A percentile compares a stretch with the other conserved stretches of the same genome.
These are phyloP conservation scores for Cryptotermes secundus DNA, from an alignment of 1,140 invertebrate species.

Conservation along the genomic window DNA sequence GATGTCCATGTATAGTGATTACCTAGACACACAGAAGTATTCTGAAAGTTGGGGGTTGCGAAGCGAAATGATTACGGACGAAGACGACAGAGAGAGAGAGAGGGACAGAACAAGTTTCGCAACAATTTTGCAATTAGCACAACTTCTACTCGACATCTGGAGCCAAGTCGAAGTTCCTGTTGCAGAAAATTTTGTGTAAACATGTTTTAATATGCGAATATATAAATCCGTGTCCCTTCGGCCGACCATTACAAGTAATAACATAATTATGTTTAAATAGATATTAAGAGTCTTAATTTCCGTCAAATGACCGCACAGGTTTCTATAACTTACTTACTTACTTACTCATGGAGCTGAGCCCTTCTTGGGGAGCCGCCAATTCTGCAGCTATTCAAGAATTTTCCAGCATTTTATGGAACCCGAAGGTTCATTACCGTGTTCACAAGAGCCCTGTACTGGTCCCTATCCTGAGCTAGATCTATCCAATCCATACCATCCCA, in stretches of 20 bases:
- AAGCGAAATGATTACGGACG: not conserved
- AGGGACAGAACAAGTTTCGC: not conserved
- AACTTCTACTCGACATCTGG: not conserved
- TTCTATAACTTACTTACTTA: too few species aligned
- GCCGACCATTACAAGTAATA: too few species aligned
- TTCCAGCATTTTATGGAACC: too few species aligned
- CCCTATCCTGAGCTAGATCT: too few species aligned
- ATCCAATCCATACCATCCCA: too few species aligned
- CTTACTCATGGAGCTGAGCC: too few species aligned
- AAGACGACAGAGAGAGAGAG: not conserved
- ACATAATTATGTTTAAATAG: not conserved
- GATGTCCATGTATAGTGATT: not conserved
- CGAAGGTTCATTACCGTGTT: too few species aligned
- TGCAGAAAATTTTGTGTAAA: not conserved
- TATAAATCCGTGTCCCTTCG: too few species aligned
- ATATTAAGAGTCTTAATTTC: not conserved
- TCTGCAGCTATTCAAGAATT: too few species aligned
- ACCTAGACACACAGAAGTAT: not conserved
- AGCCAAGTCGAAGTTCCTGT: not conserved
- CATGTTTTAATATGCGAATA: not conserved
- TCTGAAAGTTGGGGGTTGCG: not conserved
- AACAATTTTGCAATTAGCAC: constrained; percentile 19
- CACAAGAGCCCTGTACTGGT: too few species aligned
- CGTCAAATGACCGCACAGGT: not conserved
- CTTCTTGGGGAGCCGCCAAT: too few species aligned